A percentile compares a stretch with the other conserved stretches of the same genome.
These are phyloP conservation scores for Mycogona germanica DNA, from an alignment of 2,888 invertebrate species.

Conservation along the genomic window DNA sequence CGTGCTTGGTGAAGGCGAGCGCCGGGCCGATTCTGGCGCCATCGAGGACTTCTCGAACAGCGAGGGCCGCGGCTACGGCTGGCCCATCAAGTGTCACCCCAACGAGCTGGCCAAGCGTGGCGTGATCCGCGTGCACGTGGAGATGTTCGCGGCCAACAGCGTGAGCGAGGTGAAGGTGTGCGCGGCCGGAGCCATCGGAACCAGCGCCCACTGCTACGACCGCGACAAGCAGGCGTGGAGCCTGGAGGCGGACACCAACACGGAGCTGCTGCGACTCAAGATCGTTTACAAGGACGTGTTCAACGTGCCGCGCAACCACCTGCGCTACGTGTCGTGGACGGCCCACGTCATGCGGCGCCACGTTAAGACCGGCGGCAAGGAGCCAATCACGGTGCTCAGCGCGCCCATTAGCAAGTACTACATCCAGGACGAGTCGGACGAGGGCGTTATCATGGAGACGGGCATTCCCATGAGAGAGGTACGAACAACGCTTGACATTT, in stretches of 20 bases:
- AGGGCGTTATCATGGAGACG: constrained; percentile 69
- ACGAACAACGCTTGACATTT: no score
- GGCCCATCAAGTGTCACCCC: constrained; percentile 52
- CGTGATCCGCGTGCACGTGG: constrained; percentile 50
- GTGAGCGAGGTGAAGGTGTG: constrained; percentile 44
- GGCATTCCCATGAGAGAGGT: constrained; percentile 59
- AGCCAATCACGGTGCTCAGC: constrained; percentile 53
- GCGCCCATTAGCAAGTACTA: constrained; percentile 67
- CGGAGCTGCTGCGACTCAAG: constrained; percentile 57
- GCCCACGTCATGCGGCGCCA: constrained; percentile 49
- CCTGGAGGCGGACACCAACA: constrained; percentile 61
- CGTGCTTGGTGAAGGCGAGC: constrained; percentile 51
- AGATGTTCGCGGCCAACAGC: constrained; percentile 58
- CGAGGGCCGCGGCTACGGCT: constrained; percentile 52
- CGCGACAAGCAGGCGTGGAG: constrained; percentile 69
- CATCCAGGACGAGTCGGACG: constrained; percentile 62
- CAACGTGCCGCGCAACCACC: constrained; percentile 64
- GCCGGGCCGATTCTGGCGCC: constrained; percentile 52
- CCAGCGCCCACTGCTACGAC: constrained; percentile 50
- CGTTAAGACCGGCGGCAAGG: constrained; percentile 46
- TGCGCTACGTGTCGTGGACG: constrained; percentile 57
- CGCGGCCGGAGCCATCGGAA: constrained; percentile 34
- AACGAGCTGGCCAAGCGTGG: constrained; percentile 42
- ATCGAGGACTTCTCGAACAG: constrained; percentile 56
- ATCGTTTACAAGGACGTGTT: constrained; percentile 62